These are phyloP conservation scores for Aepyceros melampus DNA, from an alignment of 2,113 vertebrate species.

Conservation along the genomic window DNA sequence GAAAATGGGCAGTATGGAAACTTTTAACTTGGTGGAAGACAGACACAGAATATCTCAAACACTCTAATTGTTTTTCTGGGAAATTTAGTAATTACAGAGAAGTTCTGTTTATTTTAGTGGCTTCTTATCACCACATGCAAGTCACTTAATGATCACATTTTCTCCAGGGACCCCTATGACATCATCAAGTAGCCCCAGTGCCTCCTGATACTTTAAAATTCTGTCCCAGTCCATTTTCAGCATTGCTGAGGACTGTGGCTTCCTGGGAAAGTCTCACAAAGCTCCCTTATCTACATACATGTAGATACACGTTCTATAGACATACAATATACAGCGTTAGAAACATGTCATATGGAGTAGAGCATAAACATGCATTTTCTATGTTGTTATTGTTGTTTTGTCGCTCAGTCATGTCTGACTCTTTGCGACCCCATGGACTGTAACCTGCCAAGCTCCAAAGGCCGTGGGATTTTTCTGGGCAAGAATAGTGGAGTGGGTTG, in stretches of 20 bases:
- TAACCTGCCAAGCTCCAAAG: not conserved
- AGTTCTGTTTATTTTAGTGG: conserved; percentile 83
- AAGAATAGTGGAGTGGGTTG: not conserved
- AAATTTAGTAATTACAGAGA: conserved; percentile 78
- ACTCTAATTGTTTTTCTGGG: conserved; percentile 72
- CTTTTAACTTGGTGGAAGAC: conserved; percentile 52
- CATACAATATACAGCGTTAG: not conserved
- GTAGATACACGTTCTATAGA: not conserved
- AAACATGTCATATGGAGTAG: not conserved
- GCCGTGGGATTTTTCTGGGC: not conserved
- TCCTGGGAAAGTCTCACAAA: not conserved
- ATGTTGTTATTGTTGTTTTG: not conserved
- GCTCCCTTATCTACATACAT: not conserved
- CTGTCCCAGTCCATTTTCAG: conserved; percentile 65
- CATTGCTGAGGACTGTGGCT: not conserved
- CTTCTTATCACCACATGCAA: conserved; percentile 80
- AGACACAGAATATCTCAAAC: conserved; percentile 69
- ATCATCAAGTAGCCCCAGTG: conserved; percentile 75
- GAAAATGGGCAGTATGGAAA: conserved; percentile 8
- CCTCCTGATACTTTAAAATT: conserved; percentile 80
- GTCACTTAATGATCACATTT: conserved; percentile 82
- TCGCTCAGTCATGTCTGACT: not conserved
- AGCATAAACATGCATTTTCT: not conserved
- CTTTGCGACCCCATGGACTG: not conserved
- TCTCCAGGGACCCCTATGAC: conserved; percentile 77